These are phyloP conservation scores for Telenomus remus DNA, from an alignment of 1,140 invertebrate genomes.

Conservation along the genomic window DNA sequence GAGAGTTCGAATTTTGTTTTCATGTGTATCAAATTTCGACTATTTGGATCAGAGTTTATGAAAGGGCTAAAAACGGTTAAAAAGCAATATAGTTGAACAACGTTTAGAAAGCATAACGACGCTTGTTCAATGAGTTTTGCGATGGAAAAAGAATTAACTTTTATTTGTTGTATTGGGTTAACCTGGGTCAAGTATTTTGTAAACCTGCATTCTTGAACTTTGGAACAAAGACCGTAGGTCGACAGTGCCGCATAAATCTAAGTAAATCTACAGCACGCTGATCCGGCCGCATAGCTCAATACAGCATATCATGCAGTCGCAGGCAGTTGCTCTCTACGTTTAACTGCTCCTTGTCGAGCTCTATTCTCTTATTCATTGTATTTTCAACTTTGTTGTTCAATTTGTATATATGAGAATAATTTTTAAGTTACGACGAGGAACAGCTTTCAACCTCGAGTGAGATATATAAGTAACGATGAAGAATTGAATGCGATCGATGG, in stretches of 20 bases:
- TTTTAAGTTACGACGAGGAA: constrained; percentile 33
- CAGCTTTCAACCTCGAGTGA: constrained; percentile 49
- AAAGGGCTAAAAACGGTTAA: too few species aligned
- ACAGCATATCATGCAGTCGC: constrained; percentile 73
- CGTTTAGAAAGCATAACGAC: too few species aligned
- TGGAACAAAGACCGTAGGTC: constrained; percentile 44
- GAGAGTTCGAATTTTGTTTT: too few species aligned
- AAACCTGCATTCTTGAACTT: constrained; percentile 40
- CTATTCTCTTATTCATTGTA: constrained; percentile 11
- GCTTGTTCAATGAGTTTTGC: too few species aligned
- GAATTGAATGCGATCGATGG: constrained; percentile 22
- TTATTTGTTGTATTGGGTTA: too few species aligned
- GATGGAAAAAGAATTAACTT: too few species aligned
- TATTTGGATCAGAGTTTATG: too few species aligned
- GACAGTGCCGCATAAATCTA: constrained; percentile 62
- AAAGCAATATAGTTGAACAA: too few species aligned
- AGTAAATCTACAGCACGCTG: constrained; percentile 71
- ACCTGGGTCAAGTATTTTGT: constrained; percentile 27
- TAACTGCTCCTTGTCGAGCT: constrained; percentile 57
- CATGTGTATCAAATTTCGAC: too few species aligned
- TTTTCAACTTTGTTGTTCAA: too few species aligned
- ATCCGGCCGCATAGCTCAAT: constrained; percentile 70
- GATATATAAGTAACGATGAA: constrained; percentile 32
- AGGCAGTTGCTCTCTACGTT: constrained; percentile 68
- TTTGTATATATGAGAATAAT: too few species aligned